phyloP scores from a whole-genome alignment of 2,113 vertebrate species.

The Salvelinus sp. region DNA sequence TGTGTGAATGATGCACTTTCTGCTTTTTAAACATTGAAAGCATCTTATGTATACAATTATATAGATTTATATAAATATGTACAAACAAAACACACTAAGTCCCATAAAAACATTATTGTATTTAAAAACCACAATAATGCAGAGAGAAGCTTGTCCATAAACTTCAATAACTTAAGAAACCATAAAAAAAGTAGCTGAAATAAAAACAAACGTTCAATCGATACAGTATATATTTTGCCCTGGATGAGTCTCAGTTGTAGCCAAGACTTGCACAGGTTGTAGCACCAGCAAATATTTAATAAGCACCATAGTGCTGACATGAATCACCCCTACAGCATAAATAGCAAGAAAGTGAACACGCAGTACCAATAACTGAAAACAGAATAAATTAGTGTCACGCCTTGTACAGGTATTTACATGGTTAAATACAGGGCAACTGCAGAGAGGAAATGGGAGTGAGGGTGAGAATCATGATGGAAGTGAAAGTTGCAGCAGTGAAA shows the following conservation, averaged over 20 bases:
- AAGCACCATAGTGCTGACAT: conserved; percentile 56
- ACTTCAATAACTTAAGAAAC: conserved; percentile 77
- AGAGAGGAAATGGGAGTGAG: conserved; percentile 25
- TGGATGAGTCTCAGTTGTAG: conserved; percentile 63
- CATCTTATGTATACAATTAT: conserved; percentile 63
- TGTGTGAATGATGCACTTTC: conserved; percentile 81
- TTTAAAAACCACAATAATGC: conserved; percentile 65
- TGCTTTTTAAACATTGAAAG: conserved; percentile 68
- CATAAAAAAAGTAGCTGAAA: conserved; percentile 57
- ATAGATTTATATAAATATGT: conserved; percentile 79
- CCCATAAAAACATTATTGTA: conserved; percentile 69
- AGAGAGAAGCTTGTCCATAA: conserved; percentile 57
- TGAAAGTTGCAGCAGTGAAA: conserved; percentile 58
- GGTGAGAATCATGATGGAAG: conserved; percentile 40
- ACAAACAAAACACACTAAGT: conserved; percentile 70
- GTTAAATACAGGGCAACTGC: conserved; percentile 59
- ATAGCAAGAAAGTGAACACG: conserved; percentile 55
- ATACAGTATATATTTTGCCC: conserved; percentile 65
- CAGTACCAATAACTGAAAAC: conserved; percentile 53
- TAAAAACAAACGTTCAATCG: conserved; percentile 54
- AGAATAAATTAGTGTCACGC: conserved; percentile 80
- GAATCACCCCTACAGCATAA: conserved; percentile 61
- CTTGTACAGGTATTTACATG: conserved; percentile 69
- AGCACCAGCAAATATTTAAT: conserved; percentile 71
- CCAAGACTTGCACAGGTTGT: conserved; percentile 44